Percentiles rank a stretch among this genome's conserved stretches.
Conservation (phyloP, 2,113 vertebrate species). For the Syngnathoides biaculeatus region DNA sequence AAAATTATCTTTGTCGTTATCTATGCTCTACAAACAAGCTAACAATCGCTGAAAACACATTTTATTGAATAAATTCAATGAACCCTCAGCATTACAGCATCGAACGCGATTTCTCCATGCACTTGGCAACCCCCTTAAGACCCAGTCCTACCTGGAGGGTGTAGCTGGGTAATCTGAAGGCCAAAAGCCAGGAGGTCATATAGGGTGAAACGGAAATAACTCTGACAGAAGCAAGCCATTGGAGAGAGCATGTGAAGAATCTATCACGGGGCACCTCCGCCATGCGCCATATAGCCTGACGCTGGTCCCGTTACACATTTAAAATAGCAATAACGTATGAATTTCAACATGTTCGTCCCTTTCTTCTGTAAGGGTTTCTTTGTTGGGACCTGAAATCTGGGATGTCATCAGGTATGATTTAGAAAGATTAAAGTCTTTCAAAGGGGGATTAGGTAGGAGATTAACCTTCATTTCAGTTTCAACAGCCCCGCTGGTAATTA, state of each 20-base stretch:
- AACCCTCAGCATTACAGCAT: not conserved
- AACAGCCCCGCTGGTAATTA: constrained; percentile 10
- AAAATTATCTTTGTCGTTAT: no score
- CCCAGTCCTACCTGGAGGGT: constrained; percentile 25
- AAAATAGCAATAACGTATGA: not conserved
- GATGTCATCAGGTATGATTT: constrained; percentile 34
- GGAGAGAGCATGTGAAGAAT: constrained; percentile 31
- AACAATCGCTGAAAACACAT: not conserved
- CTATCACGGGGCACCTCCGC: not conserved
- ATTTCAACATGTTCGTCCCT: constrained; percentile 6
- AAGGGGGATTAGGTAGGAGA: constrained; percentile 6
- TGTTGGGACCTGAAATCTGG: constrained; percentile 12
- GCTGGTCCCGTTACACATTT: constrained; percentile 1
- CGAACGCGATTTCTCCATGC: constrained; percentile 3
- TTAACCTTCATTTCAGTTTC: constrained; percentile 17
- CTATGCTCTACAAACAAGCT: not conserved
- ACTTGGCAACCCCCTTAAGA: constrained; percentile 16
- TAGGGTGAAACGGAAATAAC: constrained; percentile 49
- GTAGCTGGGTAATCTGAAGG: constrained; percentile 34
- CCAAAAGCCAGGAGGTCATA: constrained; percentile 35
- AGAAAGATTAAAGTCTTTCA: constrained; percentile 28
- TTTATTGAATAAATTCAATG: not conserved
- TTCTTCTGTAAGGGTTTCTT: not conserved
- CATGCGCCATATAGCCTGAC: constrained; percentile 5
- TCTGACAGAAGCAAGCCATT: constrained; percentile 25